phyloP scores from a whole-genome alignment of 2,113 vertebrate genomes.

The Alexandromys fortis region DNA sequence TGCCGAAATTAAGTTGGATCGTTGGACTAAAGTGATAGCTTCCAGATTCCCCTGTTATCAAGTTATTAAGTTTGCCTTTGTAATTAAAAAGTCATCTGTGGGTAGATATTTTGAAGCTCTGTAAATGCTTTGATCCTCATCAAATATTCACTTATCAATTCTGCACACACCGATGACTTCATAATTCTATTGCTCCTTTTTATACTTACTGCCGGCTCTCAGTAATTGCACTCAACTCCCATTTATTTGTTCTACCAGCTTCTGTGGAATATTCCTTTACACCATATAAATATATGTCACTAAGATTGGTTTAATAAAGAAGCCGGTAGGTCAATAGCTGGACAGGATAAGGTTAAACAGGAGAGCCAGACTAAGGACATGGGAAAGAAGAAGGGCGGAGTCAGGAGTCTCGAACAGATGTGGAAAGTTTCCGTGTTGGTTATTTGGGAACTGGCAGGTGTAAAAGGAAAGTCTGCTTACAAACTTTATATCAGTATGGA shows the following conservation, averaged over 20 bases:
- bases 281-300: background rate
- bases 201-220: background rate
- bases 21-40: background rate
- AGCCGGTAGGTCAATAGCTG: background rate
- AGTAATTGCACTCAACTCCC: background rate
- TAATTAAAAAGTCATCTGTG: conserved; percentile 22
- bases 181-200: background rate
- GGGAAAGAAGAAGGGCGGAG: background rate
- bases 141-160: conserved; percentile 18
- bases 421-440: background rate
- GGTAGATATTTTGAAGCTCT: background rate
- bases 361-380: background rate
- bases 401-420: background rate
- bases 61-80: conserved; percentile 23
- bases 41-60: background rate
- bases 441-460: background rate
- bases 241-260: background rate
- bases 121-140: conserved; percentile 3
- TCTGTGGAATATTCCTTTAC: background rate
- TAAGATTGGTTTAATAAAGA: background rate
- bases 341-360: background rate
- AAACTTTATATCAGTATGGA: background rate
- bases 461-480: background rate
- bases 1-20: background rate
- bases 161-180: background rate